Evolutionary conservation across 2,797 vertebrate species (phyloP).

Genomic region (Sebastes matsubarae): DNA sequence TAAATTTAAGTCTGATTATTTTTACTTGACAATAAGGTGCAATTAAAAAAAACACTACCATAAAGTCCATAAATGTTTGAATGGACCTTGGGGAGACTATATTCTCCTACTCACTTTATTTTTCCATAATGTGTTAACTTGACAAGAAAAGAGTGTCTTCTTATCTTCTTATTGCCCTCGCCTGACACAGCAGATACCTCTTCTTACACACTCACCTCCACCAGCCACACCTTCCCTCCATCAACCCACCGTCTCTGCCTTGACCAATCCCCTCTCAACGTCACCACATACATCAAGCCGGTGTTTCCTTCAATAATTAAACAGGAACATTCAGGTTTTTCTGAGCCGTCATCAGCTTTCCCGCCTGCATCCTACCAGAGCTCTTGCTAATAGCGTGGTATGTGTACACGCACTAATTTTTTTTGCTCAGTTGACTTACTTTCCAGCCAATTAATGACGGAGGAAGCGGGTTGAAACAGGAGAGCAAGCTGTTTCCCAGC

Average conservation of each 20-base stretch:
- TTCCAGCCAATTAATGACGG: conserved; percentile 44
- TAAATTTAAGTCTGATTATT: not conserved
- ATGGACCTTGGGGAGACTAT: not conserved
- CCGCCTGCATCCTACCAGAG: not conserved
- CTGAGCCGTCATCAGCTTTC: conserved; percentile 6
- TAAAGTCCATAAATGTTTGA: not conserved
- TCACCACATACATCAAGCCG: not conserved
- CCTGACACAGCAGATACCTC: not conserved
- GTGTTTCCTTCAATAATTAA: conserved; percentile 41
- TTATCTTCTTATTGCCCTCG: not conserved
- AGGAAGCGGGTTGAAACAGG: not conserved
- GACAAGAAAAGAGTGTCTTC: not conserved
- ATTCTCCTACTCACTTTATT: not conserved
- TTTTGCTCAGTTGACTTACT: conserved; percentile 35
- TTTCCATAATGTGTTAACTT: not conserved
- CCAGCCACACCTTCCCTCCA: not conserved
- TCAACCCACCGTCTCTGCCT: not conserved
- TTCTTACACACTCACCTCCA: not conserved
- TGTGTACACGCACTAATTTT: conserved; percentile 3
- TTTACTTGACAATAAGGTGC: not conserved
- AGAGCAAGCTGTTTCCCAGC: conserved; percentile 27
- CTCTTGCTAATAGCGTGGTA: not conserved
- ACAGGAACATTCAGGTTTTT: conserved; percentile 8
- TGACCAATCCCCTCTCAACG: not conserved
- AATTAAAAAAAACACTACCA: not conserved